Conservation (phyloP, 2,113 vertebrate genomes). For the Siphamia tubifer region DNA sequence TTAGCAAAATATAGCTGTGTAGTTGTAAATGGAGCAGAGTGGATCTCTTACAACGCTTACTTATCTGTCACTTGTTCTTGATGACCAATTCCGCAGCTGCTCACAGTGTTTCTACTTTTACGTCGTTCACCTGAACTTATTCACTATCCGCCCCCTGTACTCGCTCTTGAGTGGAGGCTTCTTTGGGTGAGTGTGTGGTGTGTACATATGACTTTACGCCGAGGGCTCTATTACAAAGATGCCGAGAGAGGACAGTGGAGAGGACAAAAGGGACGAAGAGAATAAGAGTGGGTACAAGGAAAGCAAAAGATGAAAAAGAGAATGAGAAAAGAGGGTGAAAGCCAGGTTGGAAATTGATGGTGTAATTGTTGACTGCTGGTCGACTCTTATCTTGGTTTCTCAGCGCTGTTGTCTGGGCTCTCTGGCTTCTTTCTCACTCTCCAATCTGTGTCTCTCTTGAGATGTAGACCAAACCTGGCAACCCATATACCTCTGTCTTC, state of each 20-base stretch:
- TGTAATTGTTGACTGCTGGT: constrained; percentile 72
- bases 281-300: constrained; percentile 7
- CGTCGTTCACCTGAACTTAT: neutral
- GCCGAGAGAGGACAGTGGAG: neutral
- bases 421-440: constrained; percentile 19
- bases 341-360: constrained; percentile 63
- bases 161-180: too few species aligned
- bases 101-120: neutral
- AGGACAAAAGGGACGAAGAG: neutral
- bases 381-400: constrained; percentile 72
- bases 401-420: constrained; percentile 60
- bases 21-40: too few species aligned
- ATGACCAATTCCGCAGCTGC: neutral
- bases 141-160: too few species aligned
- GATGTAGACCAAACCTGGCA: constrained; percentile 49
- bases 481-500: constrained; percentile 16
- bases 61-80: neutral
- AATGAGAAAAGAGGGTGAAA: constrained; percentile 27
- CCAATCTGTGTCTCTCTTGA: constrained; percentile 35
- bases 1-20: too few species aligned
- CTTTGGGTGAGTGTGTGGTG: neutral
- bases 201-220: neutral
- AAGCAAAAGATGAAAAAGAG: constrained; percentile 27
- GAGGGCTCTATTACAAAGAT: constrained; percentile 10
- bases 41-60: too few species aligned